These are phyloP conservation scores for Branchipolynoe longqiensis DNA, from an alignment of 2,888 invertebrate genomes.

Conservation along the genomic window DNA sequence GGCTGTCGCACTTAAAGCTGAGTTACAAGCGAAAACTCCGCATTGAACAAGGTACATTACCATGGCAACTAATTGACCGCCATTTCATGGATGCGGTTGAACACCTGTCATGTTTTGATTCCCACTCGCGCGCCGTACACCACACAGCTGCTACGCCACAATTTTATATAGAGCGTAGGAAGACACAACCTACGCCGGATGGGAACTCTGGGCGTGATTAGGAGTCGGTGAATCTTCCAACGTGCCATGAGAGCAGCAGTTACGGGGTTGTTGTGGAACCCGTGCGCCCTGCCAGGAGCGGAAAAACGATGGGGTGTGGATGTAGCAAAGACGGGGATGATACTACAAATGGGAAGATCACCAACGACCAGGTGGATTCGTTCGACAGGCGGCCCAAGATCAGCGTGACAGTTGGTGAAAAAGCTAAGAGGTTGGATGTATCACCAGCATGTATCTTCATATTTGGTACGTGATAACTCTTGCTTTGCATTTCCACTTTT, in stretches of 20 bases:
- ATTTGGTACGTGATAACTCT: slow-evolving; percentile 64
- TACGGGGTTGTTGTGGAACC: not conserved
- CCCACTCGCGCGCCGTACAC: too few species aligned
- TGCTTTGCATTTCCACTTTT: too few species aligned
- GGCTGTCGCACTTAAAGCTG: not conserved
- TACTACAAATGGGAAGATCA: not conserved
- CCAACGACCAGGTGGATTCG: slow-evolving; percentile 9
- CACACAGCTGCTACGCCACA: too few species aligned
- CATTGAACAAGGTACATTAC: slow-evolving; percentile 29
- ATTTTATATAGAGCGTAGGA: too few species aligned
- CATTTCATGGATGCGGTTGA: slow-evolving; percentile 6
- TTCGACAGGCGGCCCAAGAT: slow-evolving; percentile 65
- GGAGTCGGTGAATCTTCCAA: not conserved
- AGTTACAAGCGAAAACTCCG: not conserved
- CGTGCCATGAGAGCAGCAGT: not conserved
- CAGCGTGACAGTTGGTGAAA: slow-evolving; percentile 63
- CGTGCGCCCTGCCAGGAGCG: not conserved
- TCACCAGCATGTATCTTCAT: slow-evolving; percentile 64
- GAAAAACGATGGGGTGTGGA: slow-evolving; percentile 64
- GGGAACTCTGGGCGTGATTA: too few species aligned
- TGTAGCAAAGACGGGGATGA: slow-evolving; percentile 59
- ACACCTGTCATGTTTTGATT: slow-evolving; percentile 53
- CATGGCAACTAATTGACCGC: slow-evolving; percentile 56
- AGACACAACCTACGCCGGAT: too few species aligned
- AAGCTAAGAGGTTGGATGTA: slow-evolving; percentile 63